Base-by-base conservation (phyloP, 2,797 vertebrate species). In the Crocidura indochinensis region DNA sequence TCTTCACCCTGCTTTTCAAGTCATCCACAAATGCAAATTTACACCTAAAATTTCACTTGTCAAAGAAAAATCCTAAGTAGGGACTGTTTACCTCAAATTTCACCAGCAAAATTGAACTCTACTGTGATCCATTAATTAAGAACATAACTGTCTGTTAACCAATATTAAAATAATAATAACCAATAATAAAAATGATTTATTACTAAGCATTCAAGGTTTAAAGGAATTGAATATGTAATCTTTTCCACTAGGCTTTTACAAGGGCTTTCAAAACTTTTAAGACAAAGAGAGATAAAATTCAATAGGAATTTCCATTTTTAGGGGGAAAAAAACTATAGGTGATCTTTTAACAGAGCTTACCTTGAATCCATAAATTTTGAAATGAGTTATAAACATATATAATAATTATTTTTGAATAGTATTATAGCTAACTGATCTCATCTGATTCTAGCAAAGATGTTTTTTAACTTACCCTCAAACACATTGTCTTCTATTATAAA, bases 391-490 rank as follows among this genome's bases (percentile, higher is more conserved):
- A 85, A 83, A 80, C 3, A 88, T 69, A 79, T 77, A 69, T 77
- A 78, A 60, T 86, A 74, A 49, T 82, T 78, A 85, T 29, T 80
- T 47, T 8, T 10, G 79, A 10, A 14, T 76, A 81, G 56, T 87
- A 87, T 89, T 91, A 56, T 82, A 85, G 69, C 27, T 89, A 85
- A 91, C 64, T 87, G n/a, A 65, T 77, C 72, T 31, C 11, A 84
- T 85, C 22, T 47, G 60, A 89, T 87, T 8, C 31, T 82, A 20
- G 27, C 20, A 31, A 89, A 22, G 24, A 62, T 64, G 2, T 22
- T 53, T 2, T 82, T 78, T 64, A 81, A 81, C 29, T 86, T n/a
- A 26, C 29, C 47, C 46, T 71, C 26, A 69, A 67, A 73, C 29
- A 69, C 19, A 51, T 12, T 84, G 47, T 10, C 51, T 92, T 68